Base-by-base conservation (phyloP, 2,888 invertebrate species). In the Arge pagana region DNA sequence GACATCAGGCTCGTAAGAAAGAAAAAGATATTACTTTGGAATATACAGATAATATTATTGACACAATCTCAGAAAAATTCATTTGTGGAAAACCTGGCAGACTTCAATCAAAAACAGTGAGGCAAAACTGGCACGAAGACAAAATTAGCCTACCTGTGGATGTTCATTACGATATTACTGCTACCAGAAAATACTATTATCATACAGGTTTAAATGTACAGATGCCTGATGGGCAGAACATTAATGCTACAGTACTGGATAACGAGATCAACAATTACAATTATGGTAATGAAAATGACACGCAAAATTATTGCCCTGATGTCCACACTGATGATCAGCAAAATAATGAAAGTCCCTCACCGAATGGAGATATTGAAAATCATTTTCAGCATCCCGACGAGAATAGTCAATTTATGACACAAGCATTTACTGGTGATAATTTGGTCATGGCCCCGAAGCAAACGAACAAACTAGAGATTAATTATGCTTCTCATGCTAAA, bases 401-500 rank as follows among this genome's bases (percentile, higher is more conserved):
- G 1, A 33, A 33, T 13, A 1, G 21, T 8, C 77, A 74, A 0
- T 78, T 39, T 15, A 50, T 52, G 5, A 57, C 63, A 1, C 63
- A 65, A 48, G 64, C 69, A 49, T 74, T 78, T 59, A 77, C 77
- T 24, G 80, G 81, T 1, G 78, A 80, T 3, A 82, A 87, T 65
- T 81, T 88, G 72, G 80, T 88, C 7, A 83, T 85, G 36, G 84
- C 85, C 2, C 89, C 89, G 0, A 83, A 83, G 54, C 82, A 82
- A 76, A 83, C 83, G 60, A 63, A 56, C 5, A 87, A 88, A 77
- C 83, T 87, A 39, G 83, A 86, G 65, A 87, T 94, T 55, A 84
- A 86, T 0, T 93, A 90, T 73, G 90, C 93, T 4, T 85, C 87
- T 76, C 83, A 87, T 50, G 90, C 94, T 4, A 94, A 94, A 70